phyloP scores from a whole-genome alignment of 2,113 vertebrate species.

The Gobius niger region DNA sequence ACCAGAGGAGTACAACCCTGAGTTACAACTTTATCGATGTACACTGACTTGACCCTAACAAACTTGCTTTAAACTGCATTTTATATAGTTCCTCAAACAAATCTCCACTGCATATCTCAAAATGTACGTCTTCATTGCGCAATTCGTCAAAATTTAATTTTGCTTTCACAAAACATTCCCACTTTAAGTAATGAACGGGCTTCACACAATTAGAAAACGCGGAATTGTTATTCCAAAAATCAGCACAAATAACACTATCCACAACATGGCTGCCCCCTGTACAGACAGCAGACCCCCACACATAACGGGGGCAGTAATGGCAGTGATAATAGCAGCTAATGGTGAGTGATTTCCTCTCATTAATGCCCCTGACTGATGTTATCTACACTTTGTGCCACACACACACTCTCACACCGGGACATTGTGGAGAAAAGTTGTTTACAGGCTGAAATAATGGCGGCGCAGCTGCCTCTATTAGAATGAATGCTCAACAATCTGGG shows the following conservation, averaged over 20 bases:
- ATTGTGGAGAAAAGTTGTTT: conserved; percentile 2
- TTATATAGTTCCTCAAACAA: too few species aligned
- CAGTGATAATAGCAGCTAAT: conserved; percentile 1
- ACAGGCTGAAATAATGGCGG: too few species aligned
- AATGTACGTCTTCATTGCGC: too few species aligned
- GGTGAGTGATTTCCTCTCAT: conserved; percentile 6
- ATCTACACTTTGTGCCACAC: background rate
- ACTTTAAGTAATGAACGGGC: background rate
- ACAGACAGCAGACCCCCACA: background rate
- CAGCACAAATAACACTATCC: background rate
- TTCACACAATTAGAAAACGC: conserved; percentile 8
- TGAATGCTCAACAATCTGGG: background rate
- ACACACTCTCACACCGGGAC: background rate
- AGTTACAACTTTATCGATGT: too few species aligned
- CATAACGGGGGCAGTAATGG: background rate
- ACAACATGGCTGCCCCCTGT: background rate
- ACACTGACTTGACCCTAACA: too few species aligned
- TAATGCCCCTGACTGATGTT: conserved; percentile 5
- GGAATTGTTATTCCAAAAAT: background rate
- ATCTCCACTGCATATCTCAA: too few species aligned
- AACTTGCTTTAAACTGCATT: too few species aligned
- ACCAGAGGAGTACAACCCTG: too few species aligned
- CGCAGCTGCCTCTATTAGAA: background rate
- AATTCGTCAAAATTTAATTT: too few species aligned
- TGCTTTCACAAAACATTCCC: background rate